phyloP scores from a whole-genome alignment of 2,113 vertebrate genomes.

The Thalassarche chlororhynchos region DNA sequence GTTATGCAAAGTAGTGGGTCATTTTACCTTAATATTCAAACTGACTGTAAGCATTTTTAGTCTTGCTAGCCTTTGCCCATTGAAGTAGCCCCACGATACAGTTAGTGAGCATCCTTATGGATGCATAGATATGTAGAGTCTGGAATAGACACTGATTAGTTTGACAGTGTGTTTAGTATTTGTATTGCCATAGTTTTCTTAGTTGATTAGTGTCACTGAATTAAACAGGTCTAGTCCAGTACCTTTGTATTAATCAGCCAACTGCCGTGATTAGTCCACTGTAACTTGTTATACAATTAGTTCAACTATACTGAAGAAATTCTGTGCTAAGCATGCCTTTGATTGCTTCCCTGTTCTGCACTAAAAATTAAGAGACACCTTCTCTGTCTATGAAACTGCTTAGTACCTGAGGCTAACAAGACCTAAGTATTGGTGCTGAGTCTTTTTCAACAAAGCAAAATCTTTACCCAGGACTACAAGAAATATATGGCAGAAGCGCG shows the following conservation, averaged over 20 bases:
- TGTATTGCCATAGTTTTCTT: not conserved
- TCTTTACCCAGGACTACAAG: not conserved
- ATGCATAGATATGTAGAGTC: not conserved
- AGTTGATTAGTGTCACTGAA: not conserved
- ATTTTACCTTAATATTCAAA: not conserved
- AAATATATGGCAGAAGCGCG: not conserved
- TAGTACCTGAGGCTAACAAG: not conserved
- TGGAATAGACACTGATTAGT: not conserved
- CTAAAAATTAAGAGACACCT: not conserved
- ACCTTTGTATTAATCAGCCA: not conserved
- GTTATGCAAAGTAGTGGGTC: not conserved
- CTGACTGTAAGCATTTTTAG: not conserved
- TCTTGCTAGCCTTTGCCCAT: not conserved
- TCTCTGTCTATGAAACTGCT: not conserved
- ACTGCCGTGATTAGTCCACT: not conserved
- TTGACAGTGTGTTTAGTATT: not conserved
- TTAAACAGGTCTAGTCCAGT: not conserved
- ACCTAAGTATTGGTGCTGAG: not conserved
- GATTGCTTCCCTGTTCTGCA: not conserved
- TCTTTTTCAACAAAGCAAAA: not conserved
- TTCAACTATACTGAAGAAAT: not conserved
- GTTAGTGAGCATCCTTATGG: not conserved
- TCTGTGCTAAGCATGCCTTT: not conserved
- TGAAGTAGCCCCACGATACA: not conserved
- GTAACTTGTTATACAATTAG: not conserved